Evolutionary conservation across 2,797 vertebrate genomes (phyloP).

Genomic region (Xenentodon cancila): DNA sequence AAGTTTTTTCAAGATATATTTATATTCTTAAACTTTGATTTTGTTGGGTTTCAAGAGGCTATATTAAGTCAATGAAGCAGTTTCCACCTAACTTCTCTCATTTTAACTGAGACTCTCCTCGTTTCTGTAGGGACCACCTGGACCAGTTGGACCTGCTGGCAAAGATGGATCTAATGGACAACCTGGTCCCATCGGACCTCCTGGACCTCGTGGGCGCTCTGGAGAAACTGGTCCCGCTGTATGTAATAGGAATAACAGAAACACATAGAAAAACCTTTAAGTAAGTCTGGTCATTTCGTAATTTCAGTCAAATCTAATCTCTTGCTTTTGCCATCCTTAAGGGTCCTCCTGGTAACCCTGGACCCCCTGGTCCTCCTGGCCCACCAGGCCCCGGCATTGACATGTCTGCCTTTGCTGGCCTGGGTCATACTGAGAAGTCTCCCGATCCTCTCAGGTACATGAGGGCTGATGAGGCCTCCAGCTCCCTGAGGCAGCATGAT

Average conservation of each 20-base stretch:
- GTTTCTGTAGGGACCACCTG: conserved; percentile 87
- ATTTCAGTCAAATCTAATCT: not conserved
- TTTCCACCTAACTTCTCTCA: conserved; percentile 10
- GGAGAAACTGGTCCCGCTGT: conserved; percentile 92
- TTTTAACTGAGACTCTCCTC: conserved; percentile 17
- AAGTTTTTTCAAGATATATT: too few species aligned
- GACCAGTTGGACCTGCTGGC: conserved; percentile 90
- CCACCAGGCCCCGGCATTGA: conserved; percentile 96
- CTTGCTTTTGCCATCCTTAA: conserved; percentile 48
- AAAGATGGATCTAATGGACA: conserved; percentile 94
- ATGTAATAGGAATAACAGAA: conserved; percentile 63
- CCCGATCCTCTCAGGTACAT: conserved; percentile 96
- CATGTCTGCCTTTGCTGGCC: conserved; percentile 95
- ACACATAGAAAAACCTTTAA: not conserved
- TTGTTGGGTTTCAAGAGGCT: too few species aligned
- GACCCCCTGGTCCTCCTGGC: conserved; percentile 94
- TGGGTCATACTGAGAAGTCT: conserved; percentile 91
- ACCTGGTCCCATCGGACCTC: conserved; percentile 92
- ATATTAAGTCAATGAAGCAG: conserved; percentile 15
- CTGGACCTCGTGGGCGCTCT: conserved; percentile 94
- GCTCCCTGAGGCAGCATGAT: conserved; percentile 88
- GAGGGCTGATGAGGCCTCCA: conserved; percentile 91
- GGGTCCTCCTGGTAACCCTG: conserved; percentile 94
- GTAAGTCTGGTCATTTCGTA: not conserved
- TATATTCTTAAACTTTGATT: too few species aligned